These are phyloP conservation scores for Staurois parvus DNA, from an alignment of 2,797 vertebrate genomes.

Conservation along the genomic window DNA sequence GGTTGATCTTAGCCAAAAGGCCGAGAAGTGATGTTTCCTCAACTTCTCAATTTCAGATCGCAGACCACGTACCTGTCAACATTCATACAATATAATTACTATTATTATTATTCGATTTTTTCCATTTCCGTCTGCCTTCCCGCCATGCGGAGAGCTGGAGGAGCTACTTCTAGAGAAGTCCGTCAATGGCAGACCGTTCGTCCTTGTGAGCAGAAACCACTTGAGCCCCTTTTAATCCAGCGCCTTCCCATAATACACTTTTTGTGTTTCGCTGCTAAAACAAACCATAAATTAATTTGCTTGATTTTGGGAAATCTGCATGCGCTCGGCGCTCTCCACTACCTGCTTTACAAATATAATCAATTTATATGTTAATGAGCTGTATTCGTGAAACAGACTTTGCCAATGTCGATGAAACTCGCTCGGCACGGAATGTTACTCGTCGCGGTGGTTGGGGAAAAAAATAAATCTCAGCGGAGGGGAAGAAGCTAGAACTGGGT, in stretches of 20 bases:
- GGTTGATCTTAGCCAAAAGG: no score
- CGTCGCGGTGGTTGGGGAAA: conserved; percentile 15
- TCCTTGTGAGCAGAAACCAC: not conserved
- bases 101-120: not conserved
- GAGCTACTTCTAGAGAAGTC: not conserved
- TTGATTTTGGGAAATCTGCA: conserved; percentile 35
- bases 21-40: no score
- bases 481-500: conserved; percentile 11
- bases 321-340: not conserved
- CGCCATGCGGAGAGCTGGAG: not conserved
- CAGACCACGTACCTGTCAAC: not conserved
- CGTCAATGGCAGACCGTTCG: not conserved
- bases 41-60: not conserved
- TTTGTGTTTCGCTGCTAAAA: not conserved
- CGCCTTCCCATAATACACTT: not conserved
- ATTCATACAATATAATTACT: not conserved
- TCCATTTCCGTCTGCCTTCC: not conserved
- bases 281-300: conserved; percentile 26
- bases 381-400: conserved; percentile 45
- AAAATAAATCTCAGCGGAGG: conserved; percentile 8
- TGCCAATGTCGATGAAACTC: conserved; percentile 24
- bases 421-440: conserved; percentile 28
- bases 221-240: conserved; percentile 1
- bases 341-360: conserved; percentile 59
- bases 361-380: conserved; percentile 62